Conservation (phyloP, 2,797 vertebrate species). For the Gymnocypris eckloni region DNA sequence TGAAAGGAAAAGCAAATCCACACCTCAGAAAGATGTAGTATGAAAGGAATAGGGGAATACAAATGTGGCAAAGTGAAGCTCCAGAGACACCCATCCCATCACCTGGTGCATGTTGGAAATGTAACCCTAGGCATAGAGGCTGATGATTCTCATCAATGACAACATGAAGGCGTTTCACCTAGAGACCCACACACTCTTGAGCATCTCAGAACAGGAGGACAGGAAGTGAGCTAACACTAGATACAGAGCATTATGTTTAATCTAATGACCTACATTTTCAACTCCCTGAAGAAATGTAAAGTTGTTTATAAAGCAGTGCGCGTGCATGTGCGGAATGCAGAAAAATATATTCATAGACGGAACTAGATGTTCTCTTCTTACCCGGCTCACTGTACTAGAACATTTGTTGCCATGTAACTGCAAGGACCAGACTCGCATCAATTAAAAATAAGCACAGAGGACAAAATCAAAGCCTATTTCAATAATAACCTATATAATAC, state of each 20-base stretch:
- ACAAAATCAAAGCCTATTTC: background rate
- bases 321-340: constrained; percentile 20
- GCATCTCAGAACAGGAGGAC: constrained; percentile 11
- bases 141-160: constrained; percentile 36
- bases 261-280: constrained; percentile 58
- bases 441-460: background rate
- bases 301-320: constrained; percentile 24
- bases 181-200: background rate
- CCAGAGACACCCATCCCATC: constrained; percentile 51
- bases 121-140: constrained; percentile 55
- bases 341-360: constrained; percentile 38
- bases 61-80: constrained; percentile 20
- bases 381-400: constrained; percentile 8
- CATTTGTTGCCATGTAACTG: constrained; percentile 25
- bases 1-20: background rate
- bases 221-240: constrained; percentile 43
- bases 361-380: constrained; percentile 25
- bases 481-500: background rate
- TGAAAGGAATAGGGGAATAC: constrained; percentile 54
- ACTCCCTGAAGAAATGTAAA: constrained; percentile 38
- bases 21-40: constrained; percentile 2
- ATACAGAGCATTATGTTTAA: constrained; percentile 48
- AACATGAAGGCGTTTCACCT: constrained; percentile 4
- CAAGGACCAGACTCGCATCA: background rate
- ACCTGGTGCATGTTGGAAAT: constrained; percentile 52